Conservation (phyloP, 2,888 invertebrate species). For the Carpatolechia fugitivella region DNA sequence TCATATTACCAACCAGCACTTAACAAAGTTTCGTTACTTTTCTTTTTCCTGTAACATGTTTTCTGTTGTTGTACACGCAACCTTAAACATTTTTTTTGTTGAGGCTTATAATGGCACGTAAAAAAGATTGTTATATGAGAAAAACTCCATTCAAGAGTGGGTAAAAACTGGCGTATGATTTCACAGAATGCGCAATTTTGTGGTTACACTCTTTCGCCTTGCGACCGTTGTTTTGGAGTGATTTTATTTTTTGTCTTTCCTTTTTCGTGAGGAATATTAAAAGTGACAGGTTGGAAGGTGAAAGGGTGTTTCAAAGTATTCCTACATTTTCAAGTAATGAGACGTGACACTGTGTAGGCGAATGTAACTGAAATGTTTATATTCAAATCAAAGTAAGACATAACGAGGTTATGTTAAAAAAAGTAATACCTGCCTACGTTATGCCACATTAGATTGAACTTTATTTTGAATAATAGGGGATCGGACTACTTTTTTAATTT, state of each 20-base stretch:
- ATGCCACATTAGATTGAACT: no score
- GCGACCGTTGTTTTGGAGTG: slow-evolving; percentile 14
- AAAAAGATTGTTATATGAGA: slow-evolving; percentile 19
- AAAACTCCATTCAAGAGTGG: slow-evolving; percentile 17
- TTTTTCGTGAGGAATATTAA: neutral
- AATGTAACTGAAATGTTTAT: no score
- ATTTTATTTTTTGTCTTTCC: neutral
- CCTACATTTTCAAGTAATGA: no score
- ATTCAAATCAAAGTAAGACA: no score
- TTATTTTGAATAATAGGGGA: no score
- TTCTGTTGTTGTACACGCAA: neutral
- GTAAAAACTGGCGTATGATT: slow-evolving; percentile 23
- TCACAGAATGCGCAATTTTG: slow-evolving; percentile 26
- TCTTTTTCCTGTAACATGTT: neutral
- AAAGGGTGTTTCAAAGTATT: neutral
- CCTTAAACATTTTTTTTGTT: slow-evolving; percentile 12
- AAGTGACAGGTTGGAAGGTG: neutral
- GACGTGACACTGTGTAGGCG: no score
- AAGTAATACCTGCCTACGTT: no score
- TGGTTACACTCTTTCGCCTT: slow-evolving; percentile 22
- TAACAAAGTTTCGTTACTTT: neutral
- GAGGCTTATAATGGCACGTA: slow-evolving; percentile 10
- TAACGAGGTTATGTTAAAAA: no score
- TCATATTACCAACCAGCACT: neutral
- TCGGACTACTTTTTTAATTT: no score